Percentiles rank a stretch among this genome's conserved stretches.
Evolutionary conservation across 2,888 invertebrate species (phyloP).

Genomic region (Eupelmus urozonus): DNA sequence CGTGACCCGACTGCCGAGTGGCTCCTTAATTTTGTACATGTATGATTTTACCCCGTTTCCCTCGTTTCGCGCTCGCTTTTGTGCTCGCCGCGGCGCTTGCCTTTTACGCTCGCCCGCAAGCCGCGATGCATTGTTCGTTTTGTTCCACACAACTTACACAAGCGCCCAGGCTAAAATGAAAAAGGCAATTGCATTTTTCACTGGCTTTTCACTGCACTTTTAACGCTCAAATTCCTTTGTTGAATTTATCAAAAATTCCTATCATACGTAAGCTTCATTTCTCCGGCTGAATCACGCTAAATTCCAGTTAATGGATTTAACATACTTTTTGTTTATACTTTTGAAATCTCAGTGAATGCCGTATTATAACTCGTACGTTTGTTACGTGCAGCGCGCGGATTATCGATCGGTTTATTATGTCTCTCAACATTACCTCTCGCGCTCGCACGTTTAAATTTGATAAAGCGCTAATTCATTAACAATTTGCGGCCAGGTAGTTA

Average conservation of each 20-base stretch:
- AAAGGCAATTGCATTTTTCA: no score
- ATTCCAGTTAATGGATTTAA: no score
- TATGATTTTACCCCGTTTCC: not conserved
- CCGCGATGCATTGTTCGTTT: not conserved
- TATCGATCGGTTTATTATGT: not conserved
- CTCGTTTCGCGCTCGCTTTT: not conserved
- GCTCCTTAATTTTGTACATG: conserved; percentile 26
- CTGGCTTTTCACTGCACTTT: no score
- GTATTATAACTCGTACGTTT: not conserved
- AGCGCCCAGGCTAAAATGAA: no score
- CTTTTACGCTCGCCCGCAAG: not conserved
- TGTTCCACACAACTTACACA: not conserved
- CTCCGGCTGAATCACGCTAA: no score
- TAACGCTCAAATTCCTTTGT: no score
- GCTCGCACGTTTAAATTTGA: not conserved
- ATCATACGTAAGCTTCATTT: no score
- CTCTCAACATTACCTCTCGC: not conserved
- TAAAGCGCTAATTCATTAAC: conserved; percentile 15
- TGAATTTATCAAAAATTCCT: no score
- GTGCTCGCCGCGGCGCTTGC: no score
- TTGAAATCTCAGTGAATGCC: no score
- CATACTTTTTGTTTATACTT: no score
- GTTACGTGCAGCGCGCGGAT: not conserved
- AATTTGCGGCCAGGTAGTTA: conserved; percentile 10
- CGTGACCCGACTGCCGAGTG: conserved; percentile 34